Percentiles rank a stretch among this genome's conserved stretches.
These are phyloP conservation scores for Nephila pilipes DNA, from an alignment of 1,140 invertebrate genomes.

Conservation along the genomic window DNA sequence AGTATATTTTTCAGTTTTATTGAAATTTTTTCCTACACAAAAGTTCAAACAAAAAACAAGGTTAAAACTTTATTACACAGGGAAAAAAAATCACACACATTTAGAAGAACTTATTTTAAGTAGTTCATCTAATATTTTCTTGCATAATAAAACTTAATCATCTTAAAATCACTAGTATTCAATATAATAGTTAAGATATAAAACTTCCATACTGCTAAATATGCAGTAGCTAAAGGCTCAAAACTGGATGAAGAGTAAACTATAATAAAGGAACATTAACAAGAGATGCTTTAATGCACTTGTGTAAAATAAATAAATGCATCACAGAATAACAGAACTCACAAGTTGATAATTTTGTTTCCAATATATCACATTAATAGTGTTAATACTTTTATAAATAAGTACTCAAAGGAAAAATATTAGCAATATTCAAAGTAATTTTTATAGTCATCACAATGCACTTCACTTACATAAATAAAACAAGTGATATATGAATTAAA, in stretches of 20 bases:
- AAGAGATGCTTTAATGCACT: neutral
- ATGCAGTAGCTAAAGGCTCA: neutral
- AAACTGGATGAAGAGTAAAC: neutral
- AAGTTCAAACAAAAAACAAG: neutral
- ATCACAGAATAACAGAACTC: neutral
- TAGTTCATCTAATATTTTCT: neutral
- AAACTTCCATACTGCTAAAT: neutral
- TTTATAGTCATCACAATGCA: neutral
- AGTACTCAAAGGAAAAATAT: neutral
- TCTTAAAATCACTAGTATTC: neutral
- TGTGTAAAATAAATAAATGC: constrained; percentile 13
- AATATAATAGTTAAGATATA: neutral
- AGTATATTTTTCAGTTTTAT: neutral
- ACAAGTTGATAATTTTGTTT: neutral
- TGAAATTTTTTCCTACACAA: neutral
- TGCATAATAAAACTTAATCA: neutral
- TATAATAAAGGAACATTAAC: neutral
- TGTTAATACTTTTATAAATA: constrained; percentile 18
- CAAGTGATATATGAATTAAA: constrained; percentile 3
- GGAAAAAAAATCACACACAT: neutral
- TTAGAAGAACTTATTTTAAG: neutral
- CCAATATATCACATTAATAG: constrained; percentile 17
- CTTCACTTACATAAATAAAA: constrained; percentile 6
- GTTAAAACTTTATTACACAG: neutral
- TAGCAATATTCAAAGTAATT: neutral